phyloP scores from a whole-genome alignment of 1,140 invertebrate species.

The Eriosoma lanigerum region DNA sequence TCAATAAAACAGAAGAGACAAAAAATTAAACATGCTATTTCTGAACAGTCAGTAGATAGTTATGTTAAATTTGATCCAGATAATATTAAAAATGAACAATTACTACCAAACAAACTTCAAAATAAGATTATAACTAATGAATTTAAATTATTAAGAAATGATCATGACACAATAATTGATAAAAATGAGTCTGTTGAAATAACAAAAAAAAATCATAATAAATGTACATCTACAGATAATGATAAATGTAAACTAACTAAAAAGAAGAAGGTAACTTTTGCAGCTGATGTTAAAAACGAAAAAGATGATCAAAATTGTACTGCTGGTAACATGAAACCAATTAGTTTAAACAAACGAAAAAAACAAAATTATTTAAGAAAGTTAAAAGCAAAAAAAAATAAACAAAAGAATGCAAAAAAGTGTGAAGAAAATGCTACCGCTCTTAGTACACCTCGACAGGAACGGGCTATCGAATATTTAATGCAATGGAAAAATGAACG shows the following conservation, averaged over 20 bases:
- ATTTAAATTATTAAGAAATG: neutral
- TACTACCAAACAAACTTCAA: neutral
- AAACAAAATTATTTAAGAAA: constrained; percentile 36
- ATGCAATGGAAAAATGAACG: constrained; percentile 43
- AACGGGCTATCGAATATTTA: constrained; percentile 35
- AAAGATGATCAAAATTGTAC: constrained; percentile 11
- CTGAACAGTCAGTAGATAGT: neutral
- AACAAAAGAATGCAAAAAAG: constrained; percentile 40
- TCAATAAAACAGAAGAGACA: constrained; percentile 15
- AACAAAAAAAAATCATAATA: neutral
- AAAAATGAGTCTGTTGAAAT: neutral
- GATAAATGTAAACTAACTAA: neutral
- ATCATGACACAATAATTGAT: neutral
- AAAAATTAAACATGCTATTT: neutral
- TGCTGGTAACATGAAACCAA: constrained; percentile 10
- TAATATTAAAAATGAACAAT: neutral
- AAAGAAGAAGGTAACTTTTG: constrained; percentile 6
- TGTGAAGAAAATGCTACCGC: constrained; percentile 10
- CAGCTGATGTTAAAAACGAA: neutral
- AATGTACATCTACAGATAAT: neutral
- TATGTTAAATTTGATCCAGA: constrained; percentile 5
- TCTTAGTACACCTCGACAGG: neutral
- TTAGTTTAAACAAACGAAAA: constrained; percentile 40
- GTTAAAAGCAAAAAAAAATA: constrained; percentile 40
- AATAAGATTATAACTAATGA: neutral